Evolutionary conservation across 2,888 invertebrate species (phyloP).

Genomic region (Yponomeuta evonymella): DNA sequence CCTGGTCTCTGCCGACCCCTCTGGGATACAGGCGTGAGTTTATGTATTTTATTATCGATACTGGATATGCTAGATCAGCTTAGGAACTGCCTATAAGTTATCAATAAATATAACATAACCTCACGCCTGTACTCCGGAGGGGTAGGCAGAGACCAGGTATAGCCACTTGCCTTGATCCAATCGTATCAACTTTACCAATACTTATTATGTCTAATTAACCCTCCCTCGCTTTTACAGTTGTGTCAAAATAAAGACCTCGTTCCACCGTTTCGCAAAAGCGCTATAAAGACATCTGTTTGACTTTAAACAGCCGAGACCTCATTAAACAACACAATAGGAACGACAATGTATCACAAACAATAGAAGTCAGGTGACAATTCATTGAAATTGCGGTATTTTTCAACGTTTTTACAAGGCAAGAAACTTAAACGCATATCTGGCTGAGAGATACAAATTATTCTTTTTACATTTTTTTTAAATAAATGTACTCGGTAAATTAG

Average conservation of each 20-base stretch:
- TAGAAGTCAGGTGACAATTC: constrained; percentile 4
- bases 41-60: no score
- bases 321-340: not conserved
- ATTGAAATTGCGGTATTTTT: not conserved
- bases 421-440: no score
- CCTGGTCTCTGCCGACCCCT: no score
- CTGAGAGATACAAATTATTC: constrained; percentile 35
- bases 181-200: no score
- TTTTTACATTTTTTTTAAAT: constrained; percentile 50
- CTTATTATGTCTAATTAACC: no score
- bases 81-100: no score
- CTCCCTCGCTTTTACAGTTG: not conserved
- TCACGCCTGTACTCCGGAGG: no score
- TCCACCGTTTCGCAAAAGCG: not conserved
- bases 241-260: not conserved
- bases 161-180: no score
- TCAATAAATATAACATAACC: no score
- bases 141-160: no score
- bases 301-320: not conserved
- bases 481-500: constrained; percentile 52
- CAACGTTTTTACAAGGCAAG: not conserved
- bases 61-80: no score
- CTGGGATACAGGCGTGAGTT: no score
- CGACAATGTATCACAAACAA: not conserved
- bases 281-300: not conserved